These are phyloP conservation scores for Pachyseris speciosa DNA, from an alignment of 64 coral and sea anemone species.

Conservation along the genomic window DNA sequence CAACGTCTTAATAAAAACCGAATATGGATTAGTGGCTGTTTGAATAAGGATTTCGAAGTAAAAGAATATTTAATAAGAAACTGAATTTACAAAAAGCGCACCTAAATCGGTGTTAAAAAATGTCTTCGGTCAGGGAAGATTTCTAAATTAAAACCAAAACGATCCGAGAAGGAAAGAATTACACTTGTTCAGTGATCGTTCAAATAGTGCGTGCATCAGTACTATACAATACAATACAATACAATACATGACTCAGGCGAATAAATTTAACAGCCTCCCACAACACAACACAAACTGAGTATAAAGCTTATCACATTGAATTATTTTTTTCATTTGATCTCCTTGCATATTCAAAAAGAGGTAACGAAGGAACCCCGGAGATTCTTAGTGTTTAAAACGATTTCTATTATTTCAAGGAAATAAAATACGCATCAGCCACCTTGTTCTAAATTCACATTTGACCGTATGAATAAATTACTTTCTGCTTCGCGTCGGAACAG, in stretches of 20 bases:
- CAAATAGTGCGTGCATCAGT: not conserved
- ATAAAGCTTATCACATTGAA: not conserved
- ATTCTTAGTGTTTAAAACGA: not conserved
- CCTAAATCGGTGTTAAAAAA: too few relatives aligned
- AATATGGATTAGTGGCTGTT: conserved; percentile 5
- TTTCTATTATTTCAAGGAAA: not conserved
- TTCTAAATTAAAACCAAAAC: too few relatives aligned
- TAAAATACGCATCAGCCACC: not conserved
- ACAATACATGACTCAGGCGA: not conserved
- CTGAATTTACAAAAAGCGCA: not conserved
- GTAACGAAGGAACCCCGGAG: not conserved
- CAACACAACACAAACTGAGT: not conserved
- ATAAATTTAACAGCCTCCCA: not conserved
- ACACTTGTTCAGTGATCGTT: not conserved
- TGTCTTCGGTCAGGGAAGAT: too few relatives aligned
- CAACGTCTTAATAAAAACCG: too few relatives aligned
- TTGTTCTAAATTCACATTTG: not conserved
- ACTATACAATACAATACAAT: not conserved
- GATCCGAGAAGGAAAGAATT: too few relatives aligned
- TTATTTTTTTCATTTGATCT: not conserved
- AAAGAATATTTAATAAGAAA: conserved; percentile 9
- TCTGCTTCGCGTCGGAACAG: not conserved
- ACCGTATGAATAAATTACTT: not conserved
- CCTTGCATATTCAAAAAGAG: not conserved
- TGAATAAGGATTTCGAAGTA: conserved; percentile 1